Evolutionary conservation across 2,797 vertebrate genomes (phyloP), one percentile per base, ranked within the genome.

Genomic region (Heterohyrax brucei): DNA sequence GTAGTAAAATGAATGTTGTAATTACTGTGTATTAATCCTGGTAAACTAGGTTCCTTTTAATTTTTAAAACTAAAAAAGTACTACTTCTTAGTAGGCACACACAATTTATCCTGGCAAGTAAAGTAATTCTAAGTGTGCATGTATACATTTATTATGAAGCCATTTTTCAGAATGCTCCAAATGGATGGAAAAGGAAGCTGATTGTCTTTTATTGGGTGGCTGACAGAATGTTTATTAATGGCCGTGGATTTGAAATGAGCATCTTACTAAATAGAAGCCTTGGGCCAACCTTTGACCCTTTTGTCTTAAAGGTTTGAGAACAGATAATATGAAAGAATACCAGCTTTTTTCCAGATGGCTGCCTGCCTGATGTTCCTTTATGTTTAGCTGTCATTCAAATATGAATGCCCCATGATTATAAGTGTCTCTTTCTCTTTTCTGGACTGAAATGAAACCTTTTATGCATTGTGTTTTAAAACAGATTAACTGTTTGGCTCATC

Each of bases 321-420:
- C 89, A 98, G 97, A 98, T 98, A 98, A 98, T 98, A 95, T 83
- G 93, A 96, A 97, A 98, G 98, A 98, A 98, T 96, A 89, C 79
- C 93, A 96, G 97, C 97, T 96, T 98, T 97, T 98, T 98, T 98
- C 98, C 98, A 98, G 98, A 98, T 98, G 98, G 98, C 98, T 98
- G 98, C 96, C 82, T 98, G 97, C 97, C 98, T 98, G 97, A 98
- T 98, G 97, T 96, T 97, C 98, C 98, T 98, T 99, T 98, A 98
- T 99, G 97, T 98, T 98, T 97, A 97, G 97, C 98, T 99, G 98
- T 98, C 98, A 98, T 98, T 98, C 98, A 98, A 4, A 97, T 93
- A 95, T 98, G 98, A 98, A 98, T 98, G 96, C 97, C 97, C 96
- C 92, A 93, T 98, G 98, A 98, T 98, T 98, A 97, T 98, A 98